Evolutionary conservation across 2,888 invertebrate species (phyloP).

Genomic region (Drosophila dives): DNA sequence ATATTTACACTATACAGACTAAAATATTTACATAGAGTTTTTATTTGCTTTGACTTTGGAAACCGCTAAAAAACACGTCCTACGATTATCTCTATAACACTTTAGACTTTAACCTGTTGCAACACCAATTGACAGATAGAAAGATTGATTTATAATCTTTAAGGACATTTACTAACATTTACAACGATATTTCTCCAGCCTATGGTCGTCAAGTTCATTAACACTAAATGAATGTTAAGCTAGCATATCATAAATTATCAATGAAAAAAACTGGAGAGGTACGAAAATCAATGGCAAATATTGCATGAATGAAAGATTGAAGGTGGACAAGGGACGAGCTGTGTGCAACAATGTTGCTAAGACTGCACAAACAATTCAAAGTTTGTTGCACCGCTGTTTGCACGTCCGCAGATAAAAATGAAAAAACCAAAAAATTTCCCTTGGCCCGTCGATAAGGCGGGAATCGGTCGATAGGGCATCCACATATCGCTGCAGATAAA

Average conservation of each 20-base stretch:
- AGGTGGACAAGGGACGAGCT: slow-evolving; percentile 12
- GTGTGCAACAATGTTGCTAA: slow-evolving; percentile 78
- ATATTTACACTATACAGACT: background rate
- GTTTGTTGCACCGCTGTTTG: slow-evolving; percentile 68
- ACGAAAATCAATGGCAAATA: slow-evolving; percentile 49
- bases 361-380: slow-evolving; percentile 75
- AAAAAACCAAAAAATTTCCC: slow-evolving; percentile 31
- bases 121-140: slow-evolving; percentile 16
- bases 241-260: slow-evolving; percentile 63
- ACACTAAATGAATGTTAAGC: slow-evolving; percentile 15
- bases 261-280: slow-evolving; percentile 41
- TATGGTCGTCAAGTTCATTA: slow-evolving; percentile 39
- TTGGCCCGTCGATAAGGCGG: slow-evolving; percentile 59
- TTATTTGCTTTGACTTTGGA: background rate
- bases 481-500: slow-evolving; percentile 57
- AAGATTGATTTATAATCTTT: slow-evolving; percentile 48
- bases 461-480: slow-evolving; percentile 68
- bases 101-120: slow-evolving; percentile 62
- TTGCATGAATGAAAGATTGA: slow-evolving; percentile 48
- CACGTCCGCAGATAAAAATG: slow-evolving; percentile 58
- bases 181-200: slow-evolving; percentile 44
- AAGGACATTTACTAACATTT: slow-evolving; percentile 50
- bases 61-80: slow-evolving; percentile 19
- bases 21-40: background rate
- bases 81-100: slow-evolving; percentile 9